Percentiles rank a stretch among this genome's conserved stretches.
These are phyloP conservation scores for Ormyrus thymus DNA, from an alignment of 2,888 invertebrate species.

Conservation along the genomic window DNA sequence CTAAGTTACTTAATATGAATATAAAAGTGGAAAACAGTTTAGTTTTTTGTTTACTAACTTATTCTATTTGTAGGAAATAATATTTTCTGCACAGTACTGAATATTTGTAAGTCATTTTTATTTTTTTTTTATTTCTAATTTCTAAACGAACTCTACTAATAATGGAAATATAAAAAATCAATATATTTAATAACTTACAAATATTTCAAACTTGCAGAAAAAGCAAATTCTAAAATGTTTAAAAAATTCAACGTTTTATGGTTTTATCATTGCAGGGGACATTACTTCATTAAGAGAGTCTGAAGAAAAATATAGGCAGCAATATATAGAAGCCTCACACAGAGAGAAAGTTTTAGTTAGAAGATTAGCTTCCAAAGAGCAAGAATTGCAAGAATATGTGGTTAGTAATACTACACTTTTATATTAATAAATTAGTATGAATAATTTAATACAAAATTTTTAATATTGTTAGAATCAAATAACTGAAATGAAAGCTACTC, in stretches of 20 bases:
- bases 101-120: constrained; percentile 32
- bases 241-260: constrained; percentile 6
- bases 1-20: constrained; percentile 32
- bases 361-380: constrained; percentile 95
- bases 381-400: constrained; percentile 96
- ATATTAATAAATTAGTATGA: constrained; percentile 15
- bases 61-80: constrained; percentile 45
- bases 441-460: neutral
- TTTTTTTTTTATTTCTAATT: neutral
- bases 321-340: constrained; percentile 90
- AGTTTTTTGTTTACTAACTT: constrained; percentile 36
- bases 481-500: constrained; percentile 92
- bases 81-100: constrained; percentile 27
- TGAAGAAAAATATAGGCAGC: constrained; percentile 87
- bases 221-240: constrained; percentile 1
- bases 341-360: constrained; percentile 95
- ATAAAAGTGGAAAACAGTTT: constrained; percentile 7
- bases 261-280: constrained; percentile 79
- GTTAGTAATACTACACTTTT: constrained; percentile 78
- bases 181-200: constrained; percentile 17
- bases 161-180: neutral
- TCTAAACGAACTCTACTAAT: neutral
- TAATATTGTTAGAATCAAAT: constrained; percentile 86
- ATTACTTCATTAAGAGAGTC: constrained; percentile 84
- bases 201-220: constrained; percentile 15